A percentile compares a stretch with the other conserved stretches of the same genome.
phyloP scores from a whole-genome alignment of 2,888 invertebrate species.

The Steromphala cineraria region DNA sequence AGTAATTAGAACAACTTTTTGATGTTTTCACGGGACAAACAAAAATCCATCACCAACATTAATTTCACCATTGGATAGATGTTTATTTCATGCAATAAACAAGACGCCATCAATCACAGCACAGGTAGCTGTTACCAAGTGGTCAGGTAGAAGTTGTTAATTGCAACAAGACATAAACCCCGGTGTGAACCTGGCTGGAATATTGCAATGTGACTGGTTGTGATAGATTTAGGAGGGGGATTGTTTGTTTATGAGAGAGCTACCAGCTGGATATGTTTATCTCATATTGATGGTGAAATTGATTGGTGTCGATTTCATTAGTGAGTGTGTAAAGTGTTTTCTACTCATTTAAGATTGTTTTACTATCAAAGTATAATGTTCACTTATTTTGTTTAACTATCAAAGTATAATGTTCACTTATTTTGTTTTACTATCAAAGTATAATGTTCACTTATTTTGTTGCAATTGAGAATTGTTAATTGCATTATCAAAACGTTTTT shows the following conservation, averaged over 20 bases:
- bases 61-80: background rate
- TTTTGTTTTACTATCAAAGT: too few species aligned
- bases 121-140: background rate
- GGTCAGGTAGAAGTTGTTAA: background rate
- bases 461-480: too few species aligned
- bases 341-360: too few species aligned
- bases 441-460: too few species aligned
- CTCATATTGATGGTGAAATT: background rate
- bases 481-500: too few species aligned
- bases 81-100: background rate
- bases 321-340: too few species aligned
- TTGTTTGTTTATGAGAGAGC: background rate
- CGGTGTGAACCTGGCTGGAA: background rate
- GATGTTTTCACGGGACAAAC: background rate
- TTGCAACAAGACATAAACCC: background rate
- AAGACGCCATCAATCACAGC: background rate
- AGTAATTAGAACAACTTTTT: too few species aligned
- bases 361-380: too few species aligned
- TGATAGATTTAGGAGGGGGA: background rate
- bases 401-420: too few species aligned
- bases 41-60: background rate
- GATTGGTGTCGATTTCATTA: background rate
- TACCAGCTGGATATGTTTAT: background rate
- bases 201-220: background rate
- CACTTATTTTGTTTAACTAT: too few species aligned